phyloP scores from a whole-genome alignment of 2,797 vertebrate species.

The Gymnocypris eckloni region DNA sequence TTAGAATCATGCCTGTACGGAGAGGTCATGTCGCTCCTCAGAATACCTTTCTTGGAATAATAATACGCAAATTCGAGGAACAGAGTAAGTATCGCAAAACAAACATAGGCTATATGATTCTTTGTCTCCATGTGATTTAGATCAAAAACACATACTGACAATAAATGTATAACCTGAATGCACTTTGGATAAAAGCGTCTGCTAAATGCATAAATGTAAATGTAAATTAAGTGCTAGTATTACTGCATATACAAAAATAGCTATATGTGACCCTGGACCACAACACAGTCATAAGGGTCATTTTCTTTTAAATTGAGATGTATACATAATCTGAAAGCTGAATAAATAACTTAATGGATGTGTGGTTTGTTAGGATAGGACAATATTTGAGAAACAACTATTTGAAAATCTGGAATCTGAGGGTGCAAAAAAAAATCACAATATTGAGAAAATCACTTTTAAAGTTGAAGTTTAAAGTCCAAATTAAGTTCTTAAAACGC shows the following conservation, averaged over 20 bases:
- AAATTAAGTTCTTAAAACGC: neutral
- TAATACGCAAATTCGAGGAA: conserved; percentile 99
- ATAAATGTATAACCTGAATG: too few relatives aligned
- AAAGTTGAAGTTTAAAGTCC: neutral
- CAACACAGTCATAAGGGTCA: neutral
- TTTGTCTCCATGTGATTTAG: conserved; percentile 12
- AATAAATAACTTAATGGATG: neutral
- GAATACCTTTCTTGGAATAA: conserved; percentile 97
- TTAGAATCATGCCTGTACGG: conserved; percentile 94
- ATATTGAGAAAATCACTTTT: neutral
- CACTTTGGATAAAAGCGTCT: too few relatives aligned
- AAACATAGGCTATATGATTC: neutral
- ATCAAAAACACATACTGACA: too few relatives aligned
- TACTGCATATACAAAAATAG: neutral
- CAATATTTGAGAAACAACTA: neutral
- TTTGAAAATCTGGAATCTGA: neutral
- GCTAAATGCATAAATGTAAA: neutral
- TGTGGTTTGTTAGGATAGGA: neutral
- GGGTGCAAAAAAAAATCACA: neutral
- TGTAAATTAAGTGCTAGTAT: neutral
- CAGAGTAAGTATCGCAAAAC: conserved; percentile 90
- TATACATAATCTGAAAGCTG: neutral
- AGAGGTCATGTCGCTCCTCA: conserved; percentile 99
- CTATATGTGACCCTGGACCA: neutral
- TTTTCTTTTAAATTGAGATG: neutral